Conservation (phyloP, 2,797 vertebrate species). For the Amblyraja radiata region DNA sequence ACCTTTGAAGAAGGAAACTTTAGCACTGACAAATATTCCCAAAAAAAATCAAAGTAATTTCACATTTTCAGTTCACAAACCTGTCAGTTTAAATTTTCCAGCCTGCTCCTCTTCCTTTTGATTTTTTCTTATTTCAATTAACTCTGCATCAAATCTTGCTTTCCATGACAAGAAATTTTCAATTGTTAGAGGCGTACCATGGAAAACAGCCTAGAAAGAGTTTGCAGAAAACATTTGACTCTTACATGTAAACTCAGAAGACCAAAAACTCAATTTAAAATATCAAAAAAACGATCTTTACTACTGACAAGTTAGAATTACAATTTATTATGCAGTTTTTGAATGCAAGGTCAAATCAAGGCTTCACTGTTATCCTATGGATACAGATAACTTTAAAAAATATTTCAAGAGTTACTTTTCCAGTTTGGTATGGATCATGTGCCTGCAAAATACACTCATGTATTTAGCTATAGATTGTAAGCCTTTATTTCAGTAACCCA, state of each 20-base stretch:
- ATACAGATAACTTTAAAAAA: not conserved
- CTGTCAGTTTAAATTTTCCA: slow-evolving; percentile 82
- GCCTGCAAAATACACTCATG: not conserved
- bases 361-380: not conserved
- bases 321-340: not conserved
- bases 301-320: not conserved
- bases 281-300: not conserved
- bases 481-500: not conserved
- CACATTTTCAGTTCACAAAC: slow-evolving; percentile 50
- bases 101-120: slow-evolving; percentile 88
- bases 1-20: not conserved
- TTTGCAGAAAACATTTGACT: slow-evolving; percentile 39
- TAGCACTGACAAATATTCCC: not conserved
- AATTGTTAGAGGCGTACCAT: slow-evolving; percentile 92
- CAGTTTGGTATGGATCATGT: not conserved
- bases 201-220: slow-evolving; percentile 73
- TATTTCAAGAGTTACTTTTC: not conserved
- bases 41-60: not conserved
- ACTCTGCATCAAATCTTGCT: slow-evolving; percentile 78
- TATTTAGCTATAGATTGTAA: not conserved
- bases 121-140: slow-evolving; percentile 77
- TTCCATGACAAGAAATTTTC: slow-evolving; percentile 94
- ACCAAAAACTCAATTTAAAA: not conserved
- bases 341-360: not conserved
- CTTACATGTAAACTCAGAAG: not conserved